Evolutionary conservation across 37 sponge, comb jelly and placozoan species (phyloP), one percentile per base, ranked within the genome.

Genomic region (Agelas oroides): DNA sequence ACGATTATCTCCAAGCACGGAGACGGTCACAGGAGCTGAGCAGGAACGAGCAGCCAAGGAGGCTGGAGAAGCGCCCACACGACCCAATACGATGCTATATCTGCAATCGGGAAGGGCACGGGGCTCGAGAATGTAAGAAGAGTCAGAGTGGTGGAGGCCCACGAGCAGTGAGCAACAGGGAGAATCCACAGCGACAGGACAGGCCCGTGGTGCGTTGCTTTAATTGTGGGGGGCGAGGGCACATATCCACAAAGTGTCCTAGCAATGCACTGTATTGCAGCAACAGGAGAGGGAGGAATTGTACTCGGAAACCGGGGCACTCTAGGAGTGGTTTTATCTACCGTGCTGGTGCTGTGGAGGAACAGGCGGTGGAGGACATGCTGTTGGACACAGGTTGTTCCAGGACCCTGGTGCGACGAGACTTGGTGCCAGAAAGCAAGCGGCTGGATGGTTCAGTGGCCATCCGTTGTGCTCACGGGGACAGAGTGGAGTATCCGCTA

Each of bases 391-490:
- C 84, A 0, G 84, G 89, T 2, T 75, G 70, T 34, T 34, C 79
- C 30, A 24, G 71, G 73, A 83, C 84, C 28, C 36, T 89, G 62
- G 72, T 89, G 23, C 34, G 64, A 19, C 46, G 55, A 39, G 79
- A 89, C 41, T 62, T 89, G 25, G 85, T 89, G 39, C 59, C 81
- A 0, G 21, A 81, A 27, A 79, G 75, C n/a, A 75, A 76, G 32
- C 21, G 64, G 12, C 23, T 76, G 34, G 55, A 70, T 1, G 84
- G 79, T 5, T 73, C 77, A 34, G 84, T 66, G 16, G 24, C 84
- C 30, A 82, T 89, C 20, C 53, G 72, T 16, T 89, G 90, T 89
- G 67, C 83, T 18, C 79, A 83, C 71, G n/a, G n/a, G n/a, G n/a
- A n/a, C n/a, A n/a, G n/a, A 79, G 90, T 25, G 78, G 83, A 46